Conservation (phyloP, 2,888 invertebrate species). For the Macrosiphum euphorbiae region DNA sequence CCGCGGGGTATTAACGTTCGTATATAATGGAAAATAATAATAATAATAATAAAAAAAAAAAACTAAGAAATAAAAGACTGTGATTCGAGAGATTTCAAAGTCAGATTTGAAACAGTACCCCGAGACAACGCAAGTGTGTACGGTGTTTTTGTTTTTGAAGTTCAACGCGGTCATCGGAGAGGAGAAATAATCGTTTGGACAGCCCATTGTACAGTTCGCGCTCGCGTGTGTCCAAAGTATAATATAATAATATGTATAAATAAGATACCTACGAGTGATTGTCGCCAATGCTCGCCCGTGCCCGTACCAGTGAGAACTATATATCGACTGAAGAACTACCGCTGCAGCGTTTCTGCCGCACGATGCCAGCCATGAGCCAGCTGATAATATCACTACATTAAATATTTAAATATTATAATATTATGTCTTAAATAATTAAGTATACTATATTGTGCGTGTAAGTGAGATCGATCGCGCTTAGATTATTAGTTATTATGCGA, state of each 20-base stretch:
- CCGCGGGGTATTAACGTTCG: constrained; percentile 14
- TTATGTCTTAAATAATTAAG: neutral
- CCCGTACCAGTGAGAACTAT: neutral
- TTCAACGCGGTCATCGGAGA: constrained; percentile 13
- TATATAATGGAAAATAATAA: neutral
- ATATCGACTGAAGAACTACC: neutral
- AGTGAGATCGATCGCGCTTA: neutral
- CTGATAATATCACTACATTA: neutral
- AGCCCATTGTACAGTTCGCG: neutral
- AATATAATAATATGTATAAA: neutral
- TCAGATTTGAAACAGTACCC: constrained; percentile 34
- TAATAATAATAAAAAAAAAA: neutral
- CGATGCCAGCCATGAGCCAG: neutral
- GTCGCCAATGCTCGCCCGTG: neutral
- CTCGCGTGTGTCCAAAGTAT: neutral
- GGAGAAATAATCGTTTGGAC: neutral
- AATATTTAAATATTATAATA: too few relatives aligned
- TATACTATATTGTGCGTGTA: neutral
- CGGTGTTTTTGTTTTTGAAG: constrained; percentile 27
- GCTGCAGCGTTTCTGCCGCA: neutral
- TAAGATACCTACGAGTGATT: neutral
- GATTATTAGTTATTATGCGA: neutral
- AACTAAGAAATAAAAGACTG: neutral
- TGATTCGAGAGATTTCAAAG: constrained; percentile 38
- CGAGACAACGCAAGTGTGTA: neutral